Evolutionary conservation across 2,888 invertebrate species (phyloP).

Genomic region (Luffia ferchaultella): DNA sequence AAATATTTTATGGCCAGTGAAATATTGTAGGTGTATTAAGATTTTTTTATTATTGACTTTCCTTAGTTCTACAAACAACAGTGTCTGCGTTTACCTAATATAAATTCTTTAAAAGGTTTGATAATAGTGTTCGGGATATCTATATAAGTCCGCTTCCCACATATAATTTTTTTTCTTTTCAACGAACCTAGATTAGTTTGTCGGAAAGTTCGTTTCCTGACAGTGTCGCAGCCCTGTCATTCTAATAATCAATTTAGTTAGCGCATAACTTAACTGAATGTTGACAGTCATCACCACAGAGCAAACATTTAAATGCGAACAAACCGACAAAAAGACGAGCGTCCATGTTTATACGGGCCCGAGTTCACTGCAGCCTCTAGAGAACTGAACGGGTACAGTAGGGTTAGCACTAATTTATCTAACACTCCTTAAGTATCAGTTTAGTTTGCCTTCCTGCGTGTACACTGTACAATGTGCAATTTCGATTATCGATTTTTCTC

Average conservation of each 20-base stretch:
- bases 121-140: neutral
- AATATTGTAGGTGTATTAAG: too few species aligned
- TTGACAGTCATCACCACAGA: slow-evolving; percentile 7
- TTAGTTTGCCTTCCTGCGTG: neutral
- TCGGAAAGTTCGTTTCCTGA: neutral
- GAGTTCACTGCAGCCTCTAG: neutral
- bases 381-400: neutral
- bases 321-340: slow-evolving; percentile 5
- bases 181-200: too few species aligned
- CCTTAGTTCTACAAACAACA: too few species aligned
- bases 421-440: neutral
- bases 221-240: slow-evolving; percentile 4
- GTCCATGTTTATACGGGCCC: neutral
- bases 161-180: too few species aligned
- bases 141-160: too few species aligned
- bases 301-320: slow-evolving; percentile 9
- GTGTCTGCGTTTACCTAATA: too few species aligned
- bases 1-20: too few species aligned
- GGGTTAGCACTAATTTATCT: neutral
- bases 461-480: neutral
- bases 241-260: slow-evolving; percentile 7
- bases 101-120: neutral
- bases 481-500: neutral
- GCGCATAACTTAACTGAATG: slow-evolving; percentile 7
- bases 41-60: too few species aligned